Evolutionary conservation across 2,888 invertebrate species (phyloP), one percentile per base, ranked within the genome.

Genomic region (Drosophila aldrichi): DNA sequence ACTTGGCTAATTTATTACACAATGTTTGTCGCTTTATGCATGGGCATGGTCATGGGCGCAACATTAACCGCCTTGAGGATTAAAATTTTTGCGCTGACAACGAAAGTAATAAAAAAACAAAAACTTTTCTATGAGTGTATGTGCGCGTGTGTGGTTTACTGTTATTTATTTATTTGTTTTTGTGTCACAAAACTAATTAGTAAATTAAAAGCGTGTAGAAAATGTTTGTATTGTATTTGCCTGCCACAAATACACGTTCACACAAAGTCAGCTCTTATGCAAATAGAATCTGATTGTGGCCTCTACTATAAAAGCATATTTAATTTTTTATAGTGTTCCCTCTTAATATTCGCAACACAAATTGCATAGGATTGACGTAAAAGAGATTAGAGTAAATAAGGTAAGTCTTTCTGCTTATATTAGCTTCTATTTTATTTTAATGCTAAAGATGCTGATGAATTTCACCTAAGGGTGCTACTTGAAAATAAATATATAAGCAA

Each of bases 1-100:
- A 81, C 68, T 78, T 79, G 70, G 61, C 63, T 70, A 82, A 85
- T 85, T 81, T 83, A 86, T 85, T 78, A 73, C 72, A 48, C 56
- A 77, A 76, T 70, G 70, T 68, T 67, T 49, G 66, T 51, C 60
- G 75, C 63, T 63, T 59, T 75, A 76, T 76, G 71, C 76, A 41
- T 18, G 29, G 44, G 14, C 75, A 71, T 60, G 41, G 34, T n/a
- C 63, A 60, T 32, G 10, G 38, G 51, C 52, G 32, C 20, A 41
- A 36, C 36, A 56, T 59, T 65, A 59, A 65, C 68, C 49, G 77
- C 56, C 46, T 48, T 46, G 55, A 60, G 77, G 73, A 77, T 77
- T 77, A 77, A 57, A 77, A 77, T 77, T 52, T 66, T 67, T 46
- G 32, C 58, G 72, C 62, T 77, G 77, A 77, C 74, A 74, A 65